Conservation (phyloP, 2,113 vertebrate species). For the Taxidea taxus region DNA sequence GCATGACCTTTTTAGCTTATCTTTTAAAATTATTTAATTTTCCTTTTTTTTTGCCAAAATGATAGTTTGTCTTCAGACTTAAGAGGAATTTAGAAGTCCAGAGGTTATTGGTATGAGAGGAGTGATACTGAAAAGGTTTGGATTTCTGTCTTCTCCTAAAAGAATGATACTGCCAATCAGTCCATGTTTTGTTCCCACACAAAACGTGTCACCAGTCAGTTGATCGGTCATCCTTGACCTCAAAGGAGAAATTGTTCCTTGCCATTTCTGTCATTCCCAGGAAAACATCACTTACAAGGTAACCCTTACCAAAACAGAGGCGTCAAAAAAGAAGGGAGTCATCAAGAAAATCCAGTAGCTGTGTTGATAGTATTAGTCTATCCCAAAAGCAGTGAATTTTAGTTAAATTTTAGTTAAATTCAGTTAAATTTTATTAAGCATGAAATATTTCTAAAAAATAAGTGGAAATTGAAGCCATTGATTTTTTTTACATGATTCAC, state of each 20-base stretch:
- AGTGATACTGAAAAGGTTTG: background rate
- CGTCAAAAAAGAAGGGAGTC: background rate
- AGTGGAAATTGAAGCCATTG: conserved; percentile 46
- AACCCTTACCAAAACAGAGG: background rate
- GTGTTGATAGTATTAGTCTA: background rate
- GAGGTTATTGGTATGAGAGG: background rate
- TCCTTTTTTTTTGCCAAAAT: background rate
- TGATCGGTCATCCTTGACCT: background rate
- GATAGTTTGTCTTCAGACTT: background rate
- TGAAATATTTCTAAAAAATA: conserved; percentile 35
- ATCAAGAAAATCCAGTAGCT: background rate
- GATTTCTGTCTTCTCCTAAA: background rate
- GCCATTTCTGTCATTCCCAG: background rate
- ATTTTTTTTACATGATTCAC: conserved; percentile 26
- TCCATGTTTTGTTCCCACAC: background rate
- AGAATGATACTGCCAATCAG: background rate
- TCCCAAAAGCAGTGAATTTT: background rate
- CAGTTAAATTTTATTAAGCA: background rate
- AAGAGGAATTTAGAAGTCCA: background rate
- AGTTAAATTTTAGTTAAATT: background rate
- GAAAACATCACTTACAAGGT: background rate
- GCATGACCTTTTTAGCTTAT: background rate
- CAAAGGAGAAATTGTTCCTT: background rate
- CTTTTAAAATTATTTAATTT: background rate
- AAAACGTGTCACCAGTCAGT: background rate